phyloP scores from a whole-genome alignment of 2,113 vertebrate species.

The Pao palembangensis region DNA sequence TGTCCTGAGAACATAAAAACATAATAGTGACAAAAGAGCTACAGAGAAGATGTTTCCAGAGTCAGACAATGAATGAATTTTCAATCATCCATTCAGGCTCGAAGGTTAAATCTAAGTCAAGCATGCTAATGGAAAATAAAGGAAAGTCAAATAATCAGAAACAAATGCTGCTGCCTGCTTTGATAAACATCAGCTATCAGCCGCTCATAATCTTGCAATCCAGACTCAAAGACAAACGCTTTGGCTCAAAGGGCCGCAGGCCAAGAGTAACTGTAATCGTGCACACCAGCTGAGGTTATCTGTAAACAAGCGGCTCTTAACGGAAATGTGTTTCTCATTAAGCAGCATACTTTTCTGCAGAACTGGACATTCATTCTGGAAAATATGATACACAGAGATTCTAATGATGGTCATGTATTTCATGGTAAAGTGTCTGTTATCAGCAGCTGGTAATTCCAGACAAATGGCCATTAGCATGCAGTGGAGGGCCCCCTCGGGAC shows the following conservation, averaged over 20 bases:
- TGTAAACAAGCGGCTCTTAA: slow-evolving; percentile 62
- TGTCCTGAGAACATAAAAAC: slow-evolving; percentile 72
- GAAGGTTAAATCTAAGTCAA: slow-evolving; percentile 38
- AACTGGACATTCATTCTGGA: slow-evolving; percentile 49
- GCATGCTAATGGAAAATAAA: slow-evolving; percentile 59
- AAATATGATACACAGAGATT: slow-evolving; percentile 52
- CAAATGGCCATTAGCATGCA: slow-evolving; percentile 23
- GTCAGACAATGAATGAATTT: slow-evolving; percentile 4
- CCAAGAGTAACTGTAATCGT: slow-evolving; percentile 63
- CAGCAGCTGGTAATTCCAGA: slow-evolving; percentile 38
- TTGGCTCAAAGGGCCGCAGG: slow-evolving; percentile 51
- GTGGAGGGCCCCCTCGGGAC: slow-evolving; percentile 17
- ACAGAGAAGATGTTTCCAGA: slow-evolving; percentile 40
- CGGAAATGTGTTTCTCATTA: slow-evolving; percentile 64
- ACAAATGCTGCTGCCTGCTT: slow-evolving; percentile 49
- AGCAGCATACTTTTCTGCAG: slow-evolving; percentile 32
- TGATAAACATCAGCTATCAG: slow-evolving; percentile 59
- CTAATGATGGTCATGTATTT: slow-evolving; percentile 29
- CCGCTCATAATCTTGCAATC: slow-evolving; percentile 49
- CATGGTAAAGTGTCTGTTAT: slow-evolving; percentile 37
- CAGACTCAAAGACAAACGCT: slow-evolving; percentile 54
- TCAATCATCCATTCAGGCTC: slow-evolving; percentile 43
- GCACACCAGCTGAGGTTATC: slow-evolving; percentile 65
- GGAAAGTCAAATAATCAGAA: slow-evolving; percentile 59
- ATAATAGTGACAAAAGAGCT: slow-evolving; percentile 10